Conservation (phyloP, 2,888 invertebrate genomes). For the Synanthedon myopaeformis region DNA sequence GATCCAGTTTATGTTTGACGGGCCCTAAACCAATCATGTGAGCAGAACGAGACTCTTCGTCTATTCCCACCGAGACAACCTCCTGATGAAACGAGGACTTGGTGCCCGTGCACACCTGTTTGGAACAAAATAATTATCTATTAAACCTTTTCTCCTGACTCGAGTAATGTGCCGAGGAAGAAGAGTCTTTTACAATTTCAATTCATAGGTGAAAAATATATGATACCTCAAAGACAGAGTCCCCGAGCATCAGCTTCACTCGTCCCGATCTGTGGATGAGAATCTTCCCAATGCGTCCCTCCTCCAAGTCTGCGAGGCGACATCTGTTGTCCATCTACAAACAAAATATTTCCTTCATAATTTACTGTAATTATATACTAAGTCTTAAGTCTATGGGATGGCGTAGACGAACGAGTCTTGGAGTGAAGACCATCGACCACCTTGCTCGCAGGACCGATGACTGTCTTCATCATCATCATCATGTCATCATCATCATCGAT, state of each 20-base stretch:
- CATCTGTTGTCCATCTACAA: conserved; percentile 41
- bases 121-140: neutral
- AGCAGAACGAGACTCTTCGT: conserved; percentile 66
- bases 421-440: too few relatives aligned
- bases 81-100: conserved; percentile 71
- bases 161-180: too few relatives aligned
- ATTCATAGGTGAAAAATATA: too few relatives aligned
- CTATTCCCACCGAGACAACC: conserved; percentile 64
- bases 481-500: too few relatives aligned
- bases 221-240: conserved; percentile 63
- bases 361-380: too few relatives aligned
- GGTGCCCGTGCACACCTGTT: conserved; percentile 66
- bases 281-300: conserved; percentile 71
- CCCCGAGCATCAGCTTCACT: conserved; percentile 66
- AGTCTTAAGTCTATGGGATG: too few relatives aligned
- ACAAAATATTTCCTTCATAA: neutral
- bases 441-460: too few relatives aligned
- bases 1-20: conserved; percentile 67
- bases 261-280: conserved; percentile 70
- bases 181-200: too few relatives aligned
- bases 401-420: too few relatives aligned
- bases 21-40: conserved; percentile 68
- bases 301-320: conserved; percentile 56
- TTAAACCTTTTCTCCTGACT: too few relatives aligned
- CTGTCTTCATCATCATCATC: too few relatives aligned